Evolutionary conservation across 2,797 vertebrate genomes (phyloP), one percentile per base, ranked within the genome.

Genomic region (Pseudotriccus pelzelni): DNA sequence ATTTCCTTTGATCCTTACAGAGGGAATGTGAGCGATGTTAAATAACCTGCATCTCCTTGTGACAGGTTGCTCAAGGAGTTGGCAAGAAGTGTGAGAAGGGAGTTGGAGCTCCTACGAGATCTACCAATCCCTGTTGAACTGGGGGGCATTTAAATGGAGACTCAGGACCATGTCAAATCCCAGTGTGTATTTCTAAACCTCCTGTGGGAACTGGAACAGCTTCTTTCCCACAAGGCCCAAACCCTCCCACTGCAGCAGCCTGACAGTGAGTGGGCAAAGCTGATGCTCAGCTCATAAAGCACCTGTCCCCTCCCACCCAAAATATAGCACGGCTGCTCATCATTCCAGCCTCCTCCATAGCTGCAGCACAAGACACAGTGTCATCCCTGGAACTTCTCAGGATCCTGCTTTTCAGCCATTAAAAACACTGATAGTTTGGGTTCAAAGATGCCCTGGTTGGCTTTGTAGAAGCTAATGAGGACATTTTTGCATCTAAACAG

Each of bases 391-490:
- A 66, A 23, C 28, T 23, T 24, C 63, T 59, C 56, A 21, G 28
- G 19, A 36, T 69, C 3, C 16, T 68, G 55, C 49, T 83, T 78
- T 64, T 60, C 69, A 79, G 37, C n/a, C 7, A 1, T 23, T 41
- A 56, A 73, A 81, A 53, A 8, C 60, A 23, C 37, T 5, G 7
- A 36, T 10, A 49, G 19, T 37, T 52, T 59, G 52, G 21, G 56
- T 79, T 96, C 70, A 82, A 55, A 83, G 84, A 60, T 76, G 72
- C 34, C 36, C 72, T 87, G 32, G 74, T 93, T 93, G 67, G 62
- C 81, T 82, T 52, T 87, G 25, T 69, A 25, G 47, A 62, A 59
- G 56, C 55, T 83, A 79, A 70, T 28, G 52, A 77, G 59, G 56
- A 32, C 34, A 21, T 49, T 87, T 86, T 72, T 60, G 44, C 30